Conservation (phyloP, 2,797 vertebrate species). For the Mus minutoides region DNA sequence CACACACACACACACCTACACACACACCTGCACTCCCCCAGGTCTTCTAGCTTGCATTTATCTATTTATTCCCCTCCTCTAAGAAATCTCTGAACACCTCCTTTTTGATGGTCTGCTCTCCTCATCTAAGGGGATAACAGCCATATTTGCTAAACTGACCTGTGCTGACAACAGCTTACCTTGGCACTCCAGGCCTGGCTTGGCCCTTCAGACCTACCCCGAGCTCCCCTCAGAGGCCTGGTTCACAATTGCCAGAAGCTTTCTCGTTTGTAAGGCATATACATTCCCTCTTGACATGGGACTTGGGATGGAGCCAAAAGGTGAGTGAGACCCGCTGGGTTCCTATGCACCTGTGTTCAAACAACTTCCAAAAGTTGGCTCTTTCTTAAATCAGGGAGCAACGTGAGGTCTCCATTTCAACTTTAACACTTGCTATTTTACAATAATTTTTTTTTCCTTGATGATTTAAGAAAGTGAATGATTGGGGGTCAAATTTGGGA, state of each 20-base stretch:
- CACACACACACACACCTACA: too few relatives aligned
- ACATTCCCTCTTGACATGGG: background rate
- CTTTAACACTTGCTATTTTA: background rate
- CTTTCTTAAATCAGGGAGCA: background rate
- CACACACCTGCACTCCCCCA: background rate
- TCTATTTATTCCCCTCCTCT: background rate
- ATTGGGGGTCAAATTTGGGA: background rate
- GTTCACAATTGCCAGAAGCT: background rate
- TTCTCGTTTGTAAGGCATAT: background rate
- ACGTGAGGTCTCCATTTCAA: background rate
- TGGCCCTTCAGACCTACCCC: background rate
- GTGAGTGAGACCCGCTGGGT: background rate
- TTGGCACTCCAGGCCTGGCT: background rate
- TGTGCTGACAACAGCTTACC: background rate
- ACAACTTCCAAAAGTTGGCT: background rate
- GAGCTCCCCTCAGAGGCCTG: background rate
- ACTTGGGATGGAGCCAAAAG: slow-evolving; percentile 51
- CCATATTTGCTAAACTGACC: background rate
- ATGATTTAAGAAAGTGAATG: slow-evolving; percentile 30
- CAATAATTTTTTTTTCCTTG: background rate
- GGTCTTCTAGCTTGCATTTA: background rate
- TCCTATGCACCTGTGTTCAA: slow-evolving; percentile 52
- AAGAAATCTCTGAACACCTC: background rate
- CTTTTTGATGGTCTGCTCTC: background rate
- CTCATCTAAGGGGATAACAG: background rate